phyloP scores from a whole-genome alignment of 2,113 vertebrate genomes.

The Pedionomus torquatus region DNA sequence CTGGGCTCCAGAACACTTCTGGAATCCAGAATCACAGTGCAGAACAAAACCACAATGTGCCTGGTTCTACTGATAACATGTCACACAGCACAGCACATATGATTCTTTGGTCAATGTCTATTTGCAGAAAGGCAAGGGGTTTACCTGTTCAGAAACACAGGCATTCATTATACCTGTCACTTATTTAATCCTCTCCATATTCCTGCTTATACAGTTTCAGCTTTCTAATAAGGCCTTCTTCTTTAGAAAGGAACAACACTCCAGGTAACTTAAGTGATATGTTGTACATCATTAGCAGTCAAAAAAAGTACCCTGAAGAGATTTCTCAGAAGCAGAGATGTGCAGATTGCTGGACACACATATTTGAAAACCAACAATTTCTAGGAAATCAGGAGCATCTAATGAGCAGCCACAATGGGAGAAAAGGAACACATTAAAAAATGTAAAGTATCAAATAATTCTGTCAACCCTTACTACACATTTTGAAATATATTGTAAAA shows the following conservation, averaged over 20 bases:
- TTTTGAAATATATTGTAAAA: neutral
- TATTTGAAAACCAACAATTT: neutral
- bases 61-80: neutral
- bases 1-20: neutral
- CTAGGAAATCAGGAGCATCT: neutral
- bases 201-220: neutral
- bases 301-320: neutral
- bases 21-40: neutral
- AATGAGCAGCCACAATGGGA: neutral
- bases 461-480: accelerated
- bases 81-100: neutral
- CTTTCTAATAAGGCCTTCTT: neutral
- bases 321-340: neutral
- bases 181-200: neutral
- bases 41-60: neutral
- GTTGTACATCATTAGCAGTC: neutral
- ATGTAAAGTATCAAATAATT: neutral
- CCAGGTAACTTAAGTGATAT: neutral
- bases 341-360: neutral
- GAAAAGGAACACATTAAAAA: neutral
- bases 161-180: neutral
- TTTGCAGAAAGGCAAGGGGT: neutral
- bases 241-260: neutral
- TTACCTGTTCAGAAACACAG: neutral
- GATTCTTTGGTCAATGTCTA: neutral